Evolutionary conservation across 1,140 invertebrate genomes (phyloP), one percentile per base, ranked within the genome.

Genomic region (Heterodera carotae): DNA sequence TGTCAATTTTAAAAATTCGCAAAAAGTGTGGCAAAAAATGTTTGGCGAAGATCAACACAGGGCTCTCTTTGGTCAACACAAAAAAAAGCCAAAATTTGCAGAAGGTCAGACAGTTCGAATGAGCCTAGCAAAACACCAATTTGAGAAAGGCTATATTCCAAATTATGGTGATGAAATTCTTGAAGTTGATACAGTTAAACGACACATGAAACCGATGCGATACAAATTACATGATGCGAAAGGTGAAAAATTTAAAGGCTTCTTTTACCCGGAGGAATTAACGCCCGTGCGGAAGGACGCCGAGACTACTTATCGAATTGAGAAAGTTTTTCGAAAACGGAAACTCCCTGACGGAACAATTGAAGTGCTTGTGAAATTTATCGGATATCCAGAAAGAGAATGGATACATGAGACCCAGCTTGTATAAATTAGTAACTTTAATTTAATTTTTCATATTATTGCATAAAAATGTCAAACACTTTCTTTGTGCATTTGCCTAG

Each of bases 61-160:
- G 4, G 34, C 66, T 0, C 43, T 48, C 1, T 53, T 53, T 53
- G 48, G 48, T 0, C 1, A 22, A 53, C 12, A 53, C 12, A 15
- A 22, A 15, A 15, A 68, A 39, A 34, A 29, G 10, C 4, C 36
- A 18, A 75, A 68, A 68, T 71, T 64, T 43, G 36, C 34, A 22
- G 12, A 33, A 8, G 72, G 64, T 18, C 27, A 62, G 43, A 48
- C 48, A 18, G 72, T 75, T 2, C 3, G 72, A 22, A 75, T 71
- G 59, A 68, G 64, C 67, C 33, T 31, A 66, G 33, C 34, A 6
- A 68, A 74, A 59, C 8, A 33, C 69, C 34, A 43, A 60, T 80
- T 75, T n/a, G 72, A 62, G 27, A 75, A 75, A 8, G 72, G 72
- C 7, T 75, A 75, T n/a, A 34, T 64, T 7, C 72, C 72, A 62